Evolutionary conservation across 1,140 invertebrate genomes (phyloP).

Genomic region (Hylyphantes graminicola): DNA sequence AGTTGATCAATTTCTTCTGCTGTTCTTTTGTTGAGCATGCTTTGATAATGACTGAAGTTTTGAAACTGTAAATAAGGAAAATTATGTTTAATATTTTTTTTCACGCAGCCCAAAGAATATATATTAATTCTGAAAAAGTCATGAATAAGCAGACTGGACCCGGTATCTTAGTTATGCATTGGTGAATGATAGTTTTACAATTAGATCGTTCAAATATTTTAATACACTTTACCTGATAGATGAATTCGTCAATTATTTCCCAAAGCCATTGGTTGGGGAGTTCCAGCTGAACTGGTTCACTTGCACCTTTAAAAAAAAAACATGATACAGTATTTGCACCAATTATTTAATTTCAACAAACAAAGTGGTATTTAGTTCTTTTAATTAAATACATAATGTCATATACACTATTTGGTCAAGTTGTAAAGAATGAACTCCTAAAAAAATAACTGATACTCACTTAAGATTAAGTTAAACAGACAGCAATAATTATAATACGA

Average conservation of each 20-base stretch:
- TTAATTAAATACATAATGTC: no score
- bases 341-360: no score
- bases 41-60: conserved; percentile 90
- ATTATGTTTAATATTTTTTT: background rate
- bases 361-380: no score
- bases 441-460: conserved; percentile 66
- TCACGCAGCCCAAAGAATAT: background rate
- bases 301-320: conserved; percentile 73
- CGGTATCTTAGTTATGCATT: no score
- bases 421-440: no score
- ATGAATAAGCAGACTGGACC: background rate
- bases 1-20: conserved; percentile 85
- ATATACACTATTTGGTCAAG: no score
- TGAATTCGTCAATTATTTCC: conserved; percentile 97
- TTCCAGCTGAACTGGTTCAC: conserved; percentile 89
- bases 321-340: background rate
- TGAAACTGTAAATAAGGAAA: conserved; percentile 90
- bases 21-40: conserved; percentile 86
- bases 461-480: conserved; percentile 95
- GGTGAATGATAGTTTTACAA: no score
- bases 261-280: conserved; percentile 99
- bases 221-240: conserved; percentile 72
- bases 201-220: background rate
- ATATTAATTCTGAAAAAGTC: background rate
- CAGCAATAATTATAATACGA: conserved; percentile 99